Evolutionary conservation across 2,888 invertebrate species (phyloP).

Genomic region (Micoletzkya japonica): DNA sequence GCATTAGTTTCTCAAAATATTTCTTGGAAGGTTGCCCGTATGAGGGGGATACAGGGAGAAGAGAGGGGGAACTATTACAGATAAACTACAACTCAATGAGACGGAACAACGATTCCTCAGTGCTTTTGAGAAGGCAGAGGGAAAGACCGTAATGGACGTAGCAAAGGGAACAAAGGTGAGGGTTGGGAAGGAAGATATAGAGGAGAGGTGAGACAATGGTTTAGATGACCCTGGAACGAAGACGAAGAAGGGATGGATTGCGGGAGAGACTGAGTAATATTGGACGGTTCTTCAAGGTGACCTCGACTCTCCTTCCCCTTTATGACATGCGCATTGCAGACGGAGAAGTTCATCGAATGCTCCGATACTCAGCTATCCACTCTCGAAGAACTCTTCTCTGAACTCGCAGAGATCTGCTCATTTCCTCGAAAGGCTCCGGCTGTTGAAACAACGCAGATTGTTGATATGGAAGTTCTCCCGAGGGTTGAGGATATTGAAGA

Average conservation of each 20-base stretch:
- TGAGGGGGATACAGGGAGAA: too few species aligned
- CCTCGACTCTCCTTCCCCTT: background rate
- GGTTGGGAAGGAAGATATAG: background rate
- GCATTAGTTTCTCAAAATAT: too few species aligned
- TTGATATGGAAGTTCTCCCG: background rate
- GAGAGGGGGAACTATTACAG: too few species aligned
- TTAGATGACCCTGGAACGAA: constrained; percentile 1
- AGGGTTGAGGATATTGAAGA: background rate
- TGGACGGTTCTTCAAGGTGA: constrained; percentile 19
- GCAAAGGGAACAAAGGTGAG: constrained; percentile 26
- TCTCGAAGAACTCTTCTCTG: constrained; percentile 15
- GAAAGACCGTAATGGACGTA: constrained; percentile 23
- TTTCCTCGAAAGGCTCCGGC: background rate
- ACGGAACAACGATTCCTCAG: constrained; percentile 17
- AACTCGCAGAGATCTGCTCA: background rate
- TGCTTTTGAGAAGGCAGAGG: constrained; percentile 29
- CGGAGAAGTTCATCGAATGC: constrained; percentile 23
- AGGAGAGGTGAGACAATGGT: background rate
- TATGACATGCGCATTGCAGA: background rate
- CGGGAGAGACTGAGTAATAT: constrained; percentile 10
- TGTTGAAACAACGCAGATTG: background rate
- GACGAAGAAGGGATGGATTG: constrained; percentile 8
- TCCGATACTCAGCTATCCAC: constrained; percentile 18
- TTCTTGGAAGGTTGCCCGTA: too few species aligned
- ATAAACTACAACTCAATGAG: constrained; percentile 3